Evolutionary conservation across 1,140 invertebrate genomes (phyloP), one percentile per base, ranked within the genome.

Genomic region (Drosophila tani): DNA sequence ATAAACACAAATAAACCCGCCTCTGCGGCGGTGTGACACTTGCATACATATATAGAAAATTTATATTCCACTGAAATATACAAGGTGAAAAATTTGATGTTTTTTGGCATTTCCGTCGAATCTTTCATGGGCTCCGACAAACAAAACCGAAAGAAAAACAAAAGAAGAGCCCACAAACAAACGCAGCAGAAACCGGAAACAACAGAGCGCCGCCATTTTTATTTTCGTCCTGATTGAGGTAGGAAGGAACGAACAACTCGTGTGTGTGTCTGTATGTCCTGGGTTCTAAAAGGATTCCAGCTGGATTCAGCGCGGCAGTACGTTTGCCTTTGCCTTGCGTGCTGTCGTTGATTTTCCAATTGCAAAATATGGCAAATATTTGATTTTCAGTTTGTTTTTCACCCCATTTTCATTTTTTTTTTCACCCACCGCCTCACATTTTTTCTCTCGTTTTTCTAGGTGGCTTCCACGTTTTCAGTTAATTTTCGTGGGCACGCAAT

Each of bases 401-500:
- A 46, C 24, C 43, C 51, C 29, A 32, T 40, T 63, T 55, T 21
- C 14, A 58, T 45, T 46, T 41, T 74, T 73, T 67, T 51, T 56
- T 38, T 32, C 9, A 35, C 19, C 8, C 51, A 21, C 35, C 19
- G 51, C 35, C 38, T n/a, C 24, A 70, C 55, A 43, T 49, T 38
- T 38, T 14, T 14, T 55, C 14, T 14, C 7, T n/a, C 27, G 15
- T 50, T 56, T 75, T 49, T 50, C n/a, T 53, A 47, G 50, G 60
- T 14, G 24, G 60, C 60, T 81, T 75, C 58, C 63, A 67, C 73
- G 64, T 82, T 82, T 73, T 66, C 75, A 82, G 81, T 82, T 82
- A 82, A 82, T 82, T 83, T 79, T 70, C 49, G 70, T 65, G 81
- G 67, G 81, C 81, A 82, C 82, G 81, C 81, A 75, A 82, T 70